Base-by-base conservation (phyloP, 2,113 vertebrate genomes). In the Paradoxurus hermaphroditus region DNA sequence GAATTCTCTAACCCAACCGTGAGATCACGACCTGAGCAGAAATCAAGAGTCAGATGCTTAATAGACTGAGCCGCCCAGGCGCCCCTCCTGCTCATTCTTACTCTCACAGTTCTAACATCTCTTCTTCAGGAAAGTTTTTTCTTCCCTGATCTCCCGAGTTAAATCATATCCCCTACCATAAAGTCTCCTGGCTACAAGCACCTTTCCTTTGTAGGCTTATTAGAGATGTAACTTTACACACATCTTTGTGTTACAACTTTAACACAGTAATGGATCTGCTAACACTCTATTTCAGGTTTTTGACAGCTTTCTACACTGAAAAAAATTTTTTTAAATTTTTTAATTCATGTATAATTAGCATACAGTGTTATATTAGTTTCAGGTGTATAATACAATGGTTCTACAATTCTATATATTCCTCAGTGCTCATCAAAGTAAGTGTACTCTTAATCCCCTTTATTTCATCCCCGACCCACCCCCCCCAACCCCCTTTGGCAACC, bases 261-360 rank as follows among this genome's bases (percentile, higher is more conserved):
- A n/a, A n/a, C n/a, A n/a, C 12, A 83, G 59, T 65, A 78, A 56
- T 65, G 77, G 82, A 86, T 65, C 44, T 85, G 49, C 41, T 49
- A 96, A 62, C 11, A 36, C 11, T 68, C 63, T 83, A 41, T 75
- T 92, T 93, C 81, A 95, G 49, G 46, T 90, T 95, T 93, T 36
- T 84, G 75, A 73, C 39, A 95, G 82, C 34, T 79, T 95, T 86
- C 62, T 82, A 95, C 34, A 86, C 0, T 34, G 4, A 68, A 86
- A 93, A 39, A 70, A 36, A 1, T 25, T 67, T 21, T 36, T 70
- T 72, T 41, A 1, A 25, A 13, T 72, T 72, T 68, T 72, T 72
- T 25, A 72, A 39, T 25, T 72, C 36, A 72, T 39, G 68, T 70
- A 70, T 70, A 72, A 39, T 25, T 41, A 41, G 12, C 21, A 72